These are phyloP conservation scores for Hemicentrotus pulcherrimus DNA, from an alignment of 35 echinoderm and acorn worm species.

Conservation along the genomic window DNA sequence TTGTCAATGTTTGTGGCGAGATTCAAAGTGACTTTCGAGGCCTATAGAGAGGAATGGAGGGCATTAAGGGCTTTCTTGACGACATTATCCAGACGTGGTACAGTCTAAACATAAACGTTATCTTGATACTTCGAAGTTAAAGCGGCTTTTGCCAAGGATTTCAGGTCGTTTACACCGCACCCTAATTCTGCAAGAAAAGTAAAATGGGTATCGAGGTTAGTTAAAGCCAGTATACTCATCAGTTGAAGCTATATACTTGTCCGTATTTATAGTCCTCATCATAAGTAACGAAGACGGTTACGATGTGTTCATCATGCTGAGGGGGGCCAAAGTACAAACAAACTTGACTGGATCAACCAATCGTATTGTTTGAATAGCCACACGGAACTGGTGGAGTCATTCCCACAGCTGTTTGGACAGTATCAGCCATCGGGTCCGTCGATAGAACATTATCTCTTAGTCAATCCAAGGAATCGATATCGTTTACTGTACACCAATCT, in stretches of 20 bases:
- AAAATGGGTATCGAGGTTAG: too few species aligned
- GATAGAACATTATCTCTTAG: not conserved
- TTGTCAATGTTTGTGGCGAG: not conserved
- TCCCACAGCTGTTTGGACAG: not conserved
- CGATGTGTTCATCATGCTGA: not conserved
- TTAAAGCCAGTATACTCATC: too few species aligned
- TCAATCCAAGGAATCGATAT: not conserved
- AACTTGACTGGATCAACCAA: not conserved
- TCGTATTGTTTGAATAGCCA: not conserved
- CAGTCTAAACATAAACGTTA: not conserved
- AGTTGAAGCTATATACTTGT: too few species aligned
- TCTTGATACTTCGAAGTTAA: not conserved
- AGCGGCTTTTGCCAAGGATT: not conserved
- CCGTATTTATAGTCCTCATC: not conserved
- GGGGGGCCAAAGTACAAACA: not conserved
- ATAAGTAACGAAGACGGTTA: not conserved
- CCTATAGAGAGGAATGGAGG: not conserved
- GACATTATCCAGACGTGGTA: not conserved
- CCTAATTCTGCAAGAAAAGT: not conserved
- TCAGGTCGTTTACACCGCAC: not conserved
- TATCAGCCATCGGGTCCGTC: not conserved
- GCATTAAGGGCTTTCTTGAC: not conserved
- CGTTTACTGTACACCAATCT: not conserved
- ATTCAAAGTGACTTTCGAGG: not conserved
- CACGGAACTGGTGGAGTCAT: not conserved